Evolutionary conservation across 2,113 vertebrate genomes (phyloP), one percentile per base, ranked within the genome.

Genomic region (Hyla sarda): DNA sequence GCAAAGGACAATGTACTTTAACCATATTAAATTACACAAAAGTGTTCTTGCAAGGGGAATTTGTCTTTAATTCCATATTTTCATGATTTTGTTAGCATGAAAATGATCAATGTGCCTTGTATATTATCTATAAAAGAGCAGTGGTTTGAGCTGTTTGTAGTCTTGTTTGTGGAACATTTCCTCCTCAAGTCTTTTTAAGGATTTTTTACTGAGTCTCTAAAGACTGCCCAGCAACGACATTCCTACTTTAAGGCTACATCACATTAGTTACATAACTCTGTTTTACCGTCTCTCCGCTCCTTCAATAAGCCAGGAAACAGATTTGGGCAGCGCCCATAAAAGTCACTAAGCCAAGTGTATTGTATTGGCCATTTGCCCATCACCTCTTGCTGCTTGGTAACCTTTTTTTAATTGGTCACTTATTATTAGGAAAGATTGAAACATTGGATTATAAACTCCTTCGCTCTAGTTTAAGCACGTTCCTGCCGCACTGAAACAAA

Each of bases 381-480:
- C 52, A 74, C 17, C 50, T 82, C n/a, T 56, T 14, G 50, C 34
- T 48, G 19, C 67, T 62, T 62, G 67, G 34, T 86, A 28, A 71
- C 28, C 32, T 21, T 82, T 82, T 60, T 80, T 79, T 56, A 85
- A 81, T 82, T 32, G 50, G 65, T 87, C 69, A 82, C 85, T 87
- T 80, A 72, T 71, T 48, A 86, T 56, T 47, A 73, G 12, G 6
- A 1, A 34, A 41, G 62, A 45, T 80, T 72, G 52, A 73, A 73
- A 41, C 37, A 73, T 48, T 87, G 28, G 77, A 62, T 82, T 74
- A 60, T 41, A 79, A 60, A 72, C 77, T 74, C 50, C 67, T 62
- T 74, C 50, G 25, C 3, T 74, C 85, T 71, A 73, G 78, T 82
- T 82, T 87, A 60, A 62, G 60, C 67, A 62, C 58, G 67, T 28